These are phyloP conservation scores for Chloroceryle amazona DNA, from an alignment of 2,797 vertebrate genomes.

Conservation along the genomic window DNA sequence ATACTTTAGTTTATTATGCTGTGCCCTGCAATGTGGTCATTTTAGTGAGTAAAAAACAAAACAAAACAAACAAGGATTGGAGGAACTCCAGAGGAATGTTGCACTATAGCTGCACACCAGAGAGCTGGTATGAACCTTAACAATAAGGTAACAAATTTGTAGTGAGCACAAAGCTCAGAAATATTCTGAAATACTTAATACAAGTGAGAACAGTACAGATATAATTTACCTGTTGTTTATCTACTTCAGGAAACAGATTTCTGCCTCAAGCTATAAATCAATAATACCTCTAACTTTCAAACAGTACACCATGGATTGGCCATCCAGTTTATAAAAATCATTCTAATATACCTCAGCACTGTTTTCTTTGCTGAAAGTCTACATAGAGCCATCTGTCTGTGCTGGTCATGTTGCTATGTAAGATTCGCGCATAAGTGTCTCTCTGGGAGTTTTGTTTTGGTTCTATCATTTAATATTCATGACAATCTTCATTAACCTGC, in stretches of 20 bases:
- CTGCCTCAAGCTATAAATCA: constrained; percentile 43
- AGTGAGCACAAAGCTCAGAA: not conserved
- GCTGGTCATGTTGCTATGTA: not conserved
- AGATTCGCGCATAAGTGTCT: not conserved
- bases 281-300: constrained; percentile 23
- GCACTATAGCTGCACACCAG: not conserved
- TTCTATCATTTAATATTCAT: constrained; percentile 62
- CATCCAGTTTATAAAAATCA: constrained; percentile 42
- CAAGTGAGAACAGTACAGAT: not conserved
- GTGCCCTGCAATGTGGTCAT: not conserved
- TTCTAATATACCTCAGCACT: not conserved
- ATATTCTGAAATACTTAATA: not conserved
- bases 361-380: constrained; percentile 30
- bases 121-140: not conserved
- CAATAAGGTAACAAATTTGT: not conserved
- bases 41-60: not conserved
- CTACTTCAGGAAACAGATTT: constrained; percentile 2
- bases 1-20: not conserved
- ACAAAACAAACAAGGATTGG: not conserved
- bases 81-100: not conserved
- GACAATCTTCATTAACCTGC: constrained; percentile 46
- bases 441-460: constrained; percentile 58
- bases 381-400: constrained; percentile 39
- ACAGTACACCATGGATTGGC: not conserved
- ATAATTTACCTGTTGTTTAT: not conserved